phyloP scores from a whole-genome alignment of 2,888 invertebrate species.

The Piscicola geometra region DNA sequence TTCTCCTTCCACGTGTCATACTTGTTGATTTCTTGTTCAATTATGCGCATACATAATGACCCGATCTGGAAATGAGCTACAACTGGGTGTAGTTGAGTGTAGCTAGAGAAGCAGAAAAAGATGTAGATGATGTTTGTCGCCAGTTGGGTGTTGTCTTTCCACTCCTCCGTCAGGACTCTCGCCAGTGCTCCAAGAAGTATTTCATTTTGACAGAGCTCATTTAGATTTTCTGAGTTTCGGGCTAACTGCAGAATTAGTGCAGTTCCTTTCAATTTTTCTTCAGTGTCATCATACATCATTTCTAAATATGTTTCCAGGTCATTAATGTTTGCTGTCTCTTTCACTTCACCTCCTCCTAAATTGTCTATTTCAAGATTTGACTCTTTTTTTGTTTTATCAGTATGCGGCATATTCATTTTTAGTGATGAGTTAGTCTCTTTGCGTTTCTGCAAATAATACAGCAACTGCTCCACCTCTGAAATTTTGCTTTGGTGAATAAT shows the following conservation, averaged over 20 bases:
- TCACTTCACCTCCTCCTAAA: slow-evolving; percentile 52
- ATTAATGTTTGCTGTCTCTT: slow-evolving; percentile 68
- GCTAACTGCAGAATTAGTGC: slow-evolving; percentile 84
- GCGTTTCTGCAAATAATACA: slow-evolving; percentile 78
- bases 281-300: slow-evolving; percentile 73
- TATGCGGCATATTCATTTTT: not conserved
- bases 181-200: slow-evolving; percentile 89
- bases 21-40: slow-evolving; percentile 86
- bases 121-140: slow-evolving; percentile 93
- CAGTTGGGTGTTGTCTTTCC: slow-evolving; percentile 89
- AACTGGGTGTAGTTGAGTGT: slow-evolving; percentile 86
- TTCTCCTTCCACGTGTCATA: slow-evolving; percentile 79
- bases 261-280: slow-evolving; percentile 82
- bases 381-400: not conserved
- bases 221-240: slow-evolving; percentile 85
- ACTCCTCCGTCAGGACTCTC: slow-evolving; percentile 91
- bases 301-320: slow-evolving; percentile 90
- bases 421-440: slow-evolving; percentile 57
- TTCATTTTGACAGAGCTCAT: slow-evolving; percentile 87
- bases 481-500: slow-evolving; percentile 76
- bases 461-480: slow-evolving; percentile 78
- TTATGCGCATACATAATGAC: slow-evolving; percentile 83
- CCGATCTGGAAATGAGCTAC: slow-evolving; percentile 95
- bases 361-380: slow-evolving; percentile 47
- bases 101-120: slow-evolving; percentile 94